Conservation (phyloP, 2,888 invertebrate genomes). For the Melipona bicolor region DNA sequence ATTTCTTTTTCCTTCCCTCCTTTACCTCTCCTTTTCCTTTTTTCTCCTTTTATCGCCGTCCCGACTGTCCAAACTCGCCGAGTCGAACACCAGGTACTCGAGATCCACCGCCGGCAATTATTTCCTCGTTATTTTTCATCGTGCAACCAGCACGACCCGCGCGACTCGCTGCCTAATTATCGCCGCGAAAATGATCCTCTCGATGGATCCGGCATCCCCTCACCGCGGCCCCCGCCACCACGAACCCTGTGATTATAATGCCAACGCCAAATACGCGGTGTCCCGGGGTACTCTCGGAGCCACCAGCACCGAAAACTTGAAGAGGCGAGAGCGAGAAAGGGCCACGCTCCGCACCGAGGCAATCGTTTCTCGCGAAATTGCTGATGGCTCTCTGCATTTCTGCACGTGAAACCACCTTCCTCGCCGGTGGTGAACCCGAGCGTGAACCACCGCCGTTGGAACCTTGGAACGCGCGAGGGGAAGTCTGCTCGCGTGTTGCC, state of each 20-base stretch:
- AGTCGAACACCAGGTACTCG: background rate
- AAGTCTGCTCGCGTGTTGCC: conserved; percentile 52
- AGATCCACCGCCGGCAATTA: conserved; percentile 74
- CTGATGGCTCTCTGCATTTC: conserved; percentile 81
- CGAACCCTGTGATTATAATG: conserved; percentile 78
- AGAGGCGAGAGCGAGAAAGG: background rate
- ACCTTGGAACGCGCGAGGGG: conserved; percentile 17
- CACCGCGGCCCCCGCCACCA: conserved; percentile 29
- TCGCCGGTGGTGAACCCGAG: conserved; percentile 43
- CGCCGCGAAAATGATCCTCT: conserved; percentile 80
- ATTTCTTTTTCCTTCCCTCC: background rate
- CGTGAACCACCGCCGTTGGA: background rate
- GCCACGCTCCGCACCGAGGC: conserved; percentile 40
- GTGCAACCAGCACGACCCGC: conserved; percentile 68
- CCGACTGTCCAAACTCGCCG: background rate
- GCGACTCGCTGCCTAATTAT: conserved; percentile 80
- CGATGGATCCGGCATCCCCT: conserved; percentile 21
- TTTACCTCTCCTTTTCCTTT: background rate
- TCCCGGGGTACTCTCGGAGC: conserved; percentile 44
- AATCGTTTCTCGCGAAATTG: conserved; percentile 82
- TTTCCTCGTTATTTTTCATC: conserved; percentile 82
- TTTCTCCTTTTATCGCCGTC: background rate
- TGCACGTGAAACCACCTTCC: conserved; percentile 79
- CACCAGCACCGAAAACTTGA: background rate
- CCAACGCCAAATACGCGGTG: conserved; percentile 56